These are phyloP conservation scores for Strigops habroptila DNA, from an alignment of 2,113 vertebrate species.

Conservation along the genomic window DNA sequence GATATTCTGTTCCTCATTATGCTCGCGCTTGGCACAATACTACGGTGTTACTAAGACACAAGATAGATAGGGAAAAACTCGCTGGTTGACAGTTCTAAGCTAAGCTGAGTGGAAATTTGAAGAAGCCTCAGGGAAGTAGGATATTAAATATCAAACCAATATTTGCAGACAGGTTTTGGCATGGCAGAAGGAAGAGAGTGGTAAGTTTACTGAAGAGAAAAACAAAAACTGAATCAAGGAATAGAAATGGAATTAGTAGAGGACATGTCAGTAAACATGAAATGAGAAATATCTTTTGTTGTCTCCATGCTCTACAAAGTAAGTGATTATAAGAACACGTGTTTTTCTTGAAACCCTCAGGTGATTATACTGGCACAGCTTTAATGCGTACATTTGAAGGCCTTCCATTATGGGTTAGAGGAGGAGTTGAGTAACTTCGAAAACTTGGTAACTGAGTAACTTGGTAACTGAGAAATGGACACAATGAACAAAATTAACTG, in stretches of 20 bases:
- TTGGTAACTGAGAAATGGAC: background rate
- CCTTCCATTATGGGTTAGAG: background rate
- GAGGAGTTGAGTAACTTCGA: background rate
- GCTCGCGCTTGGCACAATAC: background rate
- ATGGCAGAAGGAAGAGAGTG: background rate
- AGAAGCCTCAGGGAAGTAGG: background rate
- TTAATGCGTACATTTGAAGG: background rate
- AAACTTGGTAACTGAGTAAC: too few relatives aligned
- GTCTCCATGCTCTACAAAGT: background rate
- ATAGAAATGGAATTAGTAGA: background rate
- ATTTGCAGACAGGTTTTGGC: background rate
- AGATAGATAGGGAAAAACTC: background rate
- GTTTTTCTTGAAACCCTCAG: background rate
- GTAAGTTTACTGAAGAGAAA: background rate
- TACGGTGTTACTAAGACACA: background rate
- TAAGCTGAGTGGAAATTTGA: background rate
- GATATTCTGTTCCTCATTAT: background rate
- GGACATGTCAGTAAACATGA: background rate
- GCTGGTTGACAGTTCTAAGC: background rate
- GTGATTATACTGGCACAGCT: background rate
- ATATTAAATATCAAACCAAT: background rate
- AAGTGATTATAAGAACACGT: background rate
- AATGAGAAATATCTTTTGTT: background rate
- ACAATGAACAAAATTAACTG: accelerated
- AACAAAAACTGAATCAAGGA: background rate